A percentile compares a stretch with the other conserved stretches of the same genome.
Evolutionary conservation across 2,888 invertebrate species (phyloP).

Genomic region (Polydesmus complanatus): DNA sequence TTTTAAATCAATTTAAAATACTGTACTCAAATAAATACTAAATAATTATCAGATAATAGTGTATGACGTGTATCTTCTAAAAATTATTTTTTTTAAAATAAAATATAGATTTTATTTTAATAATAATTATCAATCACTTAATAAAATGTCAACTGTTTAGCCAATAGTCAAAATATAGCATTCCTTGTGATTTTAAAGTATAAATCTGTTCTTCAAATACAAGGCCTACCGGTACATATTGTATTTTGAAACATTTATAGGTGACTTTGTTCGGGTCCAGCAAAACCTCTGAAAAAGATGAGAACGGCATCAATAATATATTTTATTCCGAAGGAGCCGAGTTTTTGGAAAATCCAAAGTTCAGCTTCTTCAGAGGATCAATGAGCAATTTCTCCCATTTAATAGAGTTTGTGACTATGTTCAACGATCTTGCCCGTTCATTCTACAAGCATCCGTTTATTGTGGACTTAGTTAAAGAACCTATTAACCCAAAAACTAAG

Average conservation of each 20-base stretch:
- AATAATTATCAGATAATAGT: no score
- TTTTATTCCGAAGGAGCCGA: neutral
- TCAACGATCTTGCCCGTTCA: neutral
- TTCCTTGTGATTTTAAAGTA: neutral
- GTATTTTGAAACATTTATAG: neutral
- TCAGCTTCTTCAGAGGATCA: neutral
- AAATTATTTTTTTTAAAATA: no score
- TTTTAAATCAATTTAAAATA: no score
- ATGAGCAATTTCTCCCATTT: neutral
- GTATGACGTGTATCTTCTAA: no score
- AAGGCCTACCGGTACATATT: neutral
- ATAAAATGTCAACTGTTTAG: no score
- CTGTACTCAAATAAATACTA: no score
- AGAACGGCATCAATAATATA: neutral
- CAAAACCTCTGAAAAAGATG: neutral
- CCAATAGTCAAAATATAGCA: no score
- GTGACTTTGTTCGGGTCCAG: neutral
- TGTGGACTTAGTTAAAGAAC: neutral
- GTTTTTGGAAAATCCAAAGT: neutral
- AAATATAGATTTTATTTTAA: no score
- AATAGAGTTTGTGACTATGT: neutral
- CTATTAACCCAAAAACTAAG: neutral
- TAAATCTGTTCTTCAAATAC: neutral
- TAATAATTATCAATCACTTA: no score
- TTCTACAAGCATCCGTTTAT: neutral